Percentiles rank a stretch among this genome's conserved stretches.
phyloP scores from a whole-genome alignment of 2,797 vertebrate species.

The Malurus leucopterus region DNA sequence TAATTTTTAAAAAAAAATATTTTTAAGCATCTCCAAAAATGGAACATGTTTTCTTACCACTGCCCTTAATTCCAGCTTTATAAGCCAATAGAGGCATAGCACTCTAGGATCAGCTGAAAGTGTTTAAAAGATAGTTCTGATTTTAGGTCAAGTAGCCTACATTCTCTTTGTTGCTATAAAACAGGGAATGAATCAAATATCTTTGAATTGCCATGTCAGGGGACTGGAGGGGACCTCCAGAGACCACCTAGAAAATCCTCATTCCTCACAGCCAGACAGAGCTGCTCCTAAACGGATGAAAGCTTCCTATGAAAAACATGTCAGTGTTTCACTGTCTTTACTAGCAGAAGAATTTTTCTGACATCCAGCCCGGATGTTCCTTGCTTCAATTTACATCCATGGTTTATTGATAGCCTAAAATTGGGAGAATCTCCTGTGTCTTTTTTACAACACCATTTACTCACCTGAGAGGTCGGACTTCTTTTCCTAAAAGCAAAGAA shows the following conservation, averaged over 20 bases:
- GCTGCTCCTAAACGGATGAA: background rate
- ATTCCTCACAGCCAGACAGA: background rate
- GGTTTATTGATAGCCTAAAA: background rate
- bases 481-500: background rate
- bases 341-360: background rate
- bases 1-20: background rate
- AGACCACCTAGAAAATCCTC: background rate
- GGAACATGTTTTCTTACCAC: background rate
- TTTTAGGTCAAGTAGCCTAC: background rate
- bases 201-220: background rate
- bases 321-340: background rate
- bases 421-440: background rate
- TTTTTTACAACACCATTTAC: background rate
- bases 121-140: background rate
- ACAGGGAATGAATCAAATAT: background rate
- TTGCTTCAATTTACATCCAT: background rate
- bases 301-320: background rate
- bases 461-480: background rate
- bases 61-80: background rate
- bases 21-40: background rate
- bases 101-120: background rate
- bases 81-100: background rate
- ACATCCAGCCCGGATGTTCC: fast-evolving
- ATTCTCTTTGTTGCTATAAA: background rate
- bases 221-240: background rate